Base-by-base conservation (phyloP, 2,888 invertebrate genomes). In the Nomada fabriciana region DNA sequence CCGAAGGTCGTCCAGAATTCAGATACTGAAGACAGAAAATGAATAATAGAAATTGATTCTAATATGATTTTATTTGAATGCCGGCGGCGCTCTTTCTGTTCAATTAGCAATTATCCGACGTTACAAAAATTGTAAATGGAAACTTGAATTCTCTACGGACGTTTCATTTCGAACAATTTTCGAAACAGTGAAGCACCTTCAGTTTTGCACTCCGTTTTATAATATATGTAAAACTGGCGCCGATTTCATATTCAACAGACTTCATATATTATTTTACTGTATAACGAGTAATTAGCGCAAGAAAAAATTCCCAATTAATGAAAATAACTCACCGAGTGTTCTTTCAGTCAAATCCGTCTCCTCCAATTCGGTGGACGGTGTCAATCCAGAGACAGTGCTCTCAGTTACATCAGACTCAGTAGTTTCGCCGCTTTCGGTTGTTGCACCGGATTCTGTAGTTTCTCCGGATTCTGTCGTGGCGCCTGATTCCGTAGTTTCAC, bases 1-100 rank as follows among this genome's bases (percentile, higher is more conserved):
- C 95, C 95, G 0, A 95, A 93, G 0, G 95, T 94, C n/a, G 94
- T 94, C 94, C 95, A 95, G 2, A 94, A 91, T 23, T 95, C 95
- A 91, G 91, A 86, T 77, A 92, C 91, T 92, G 69, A 83, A 81
- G 55, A n/a, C 9, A 57, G 1, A 11, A 63, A 13, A 15, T 57
- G 13, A 10, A 23, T 20, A 0, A 2, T 20, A 3, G 0, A 29
- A 18, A 60, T 42, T 42, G 7, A 13, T 47, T 47, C 13, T 7
- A 47, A 47, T 47, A 13, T 13, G 0, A 47, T 47, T 47, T 36
- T 36, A 36, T 36, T 36, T 36, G 7, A 36, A 1, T 1, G 36
- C 36, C 7, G 36, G 7, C 7, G 36, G 7, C 36, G 7, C 7
- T 7, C 36, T 36, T 36, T 36, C 36, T 36, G 7, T 9, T 36